Conservation (phyloP, 2,113 vertebrate genomes). For the Phylloscopus whistleri region DNA sequence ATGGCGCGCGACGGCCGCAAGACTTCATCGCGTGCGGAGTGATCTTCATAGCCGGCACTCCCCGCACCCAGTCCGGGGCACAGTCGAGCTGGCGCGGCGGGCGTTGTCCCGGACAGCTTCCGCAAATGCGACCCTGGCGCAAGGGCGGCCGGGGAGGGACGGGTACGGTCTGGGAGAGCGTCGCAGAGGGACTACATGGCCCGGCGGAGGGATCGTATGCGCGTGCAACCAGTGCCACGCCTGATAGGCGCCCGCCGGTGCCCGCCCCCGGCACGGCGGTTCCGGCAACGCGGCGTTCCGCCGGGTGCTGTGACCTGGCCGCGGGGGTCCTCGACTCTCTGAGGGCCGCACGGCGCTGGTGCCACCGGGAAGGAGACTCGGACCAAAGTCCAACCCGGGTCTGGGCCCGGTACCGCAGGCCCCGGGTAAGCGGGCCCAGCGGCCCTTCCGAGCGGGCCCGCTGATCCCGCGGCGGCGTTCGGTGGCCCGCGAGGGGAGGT, state of each 20-base stretch:
- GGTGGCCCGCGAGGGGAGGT: neutral
- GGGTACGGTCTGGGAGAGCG: neutral
- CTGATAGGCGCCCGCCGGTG: neutral
- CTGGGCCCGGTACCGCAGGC: neutral
- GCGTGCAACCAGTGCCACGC: accelerated
- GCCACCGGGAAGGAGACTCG: no score
- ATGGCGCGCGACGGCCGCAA: neutral
- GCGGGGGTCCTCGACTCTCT: neutral
- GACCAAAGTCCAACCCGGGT: neutral
- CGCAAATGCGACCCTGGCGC: neutral
- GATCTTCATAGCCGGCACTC: accelerated
- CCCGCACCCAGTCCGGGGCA: accelerated
- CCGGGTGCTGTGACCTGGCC: neutral
- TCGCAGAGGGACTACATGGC: neutral
- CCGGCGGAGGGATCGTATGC: accelerated
- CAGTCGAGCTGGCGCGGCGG: neutral
- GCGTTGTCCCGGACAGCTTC: no score
- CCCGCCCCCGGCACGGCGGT: neutral
- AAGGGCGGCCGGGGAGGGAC: neutral
- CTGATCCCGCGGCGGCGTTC: neutral
- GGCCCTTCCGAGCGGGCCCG: neutral
- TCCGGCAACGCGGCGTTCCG: neutral
- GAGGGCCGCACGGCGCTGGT: neutral
- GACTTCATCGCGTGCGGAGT: neutral
- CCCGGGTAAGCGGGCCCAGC: neutral